phyloP scores from a whole-genome alignment of 2,888 invertebrate genomes.

The Pyralis farinalis region DNA sequence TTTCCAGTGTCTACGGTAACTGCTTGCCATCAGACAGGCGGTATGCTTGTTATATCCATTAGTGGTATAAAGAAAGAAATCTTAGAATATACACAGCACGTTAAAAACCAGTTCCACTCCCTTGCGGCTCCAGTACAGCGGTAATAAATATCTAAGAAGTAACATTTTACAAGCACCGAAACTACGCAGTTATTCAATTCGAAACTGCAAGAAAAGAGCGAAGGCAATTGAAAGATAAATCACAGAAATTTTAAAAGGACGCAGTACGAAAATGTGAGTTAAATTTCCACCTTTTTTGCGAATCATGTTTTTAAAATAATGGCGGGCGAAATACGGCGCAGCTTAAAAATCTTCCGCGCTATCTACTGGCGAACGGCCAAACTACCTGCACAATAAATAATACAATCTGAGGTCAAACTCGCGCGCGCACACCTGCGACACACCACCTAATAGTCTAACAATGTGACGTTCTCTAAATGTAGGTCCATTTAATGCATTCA shows the following conservation, averaged over 20 bases:
- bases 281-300: constrained; percentile 53
- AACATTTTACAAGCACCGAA: not conserved
- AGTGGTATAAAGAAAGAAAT: too few relatives aligned
- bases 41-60: too few relatives aligned
- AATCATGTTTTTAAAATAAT: constrained; percentile 70
- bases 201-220: constrained; percentile 4
- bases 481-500: too few relatives aligned
- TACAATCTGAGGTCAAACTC: constrained; percentile 49
- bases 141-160: not conserved
- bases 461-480: too few relatives aligned
- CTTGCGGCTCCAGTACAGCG: too few relatives aligned
- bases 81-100: too few relatives aligned
- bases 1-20: too few relatives aligned
- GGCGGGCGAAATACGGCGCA: constrained; percentile 60
- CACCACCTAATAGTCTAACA: too few relatives aligned
- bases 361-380: constrained; percentile 69
- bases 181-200: constrained; percentile 2
- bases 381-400: constrained; percentile 77
- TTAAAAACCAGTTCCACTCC: too few relatives aligned
- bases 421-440: constrained; percentile 23
- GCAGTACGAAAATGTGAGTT: constrained; percentile 26
- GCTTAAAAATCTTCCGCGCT: constrained; percentile 70
- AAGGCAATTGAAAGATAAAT: constrained; percentile 13
- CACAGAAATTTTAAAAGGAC: constrained; percentile 25
- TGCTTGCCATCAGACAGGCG: too few relatives aligned